phyloP scores from a whole-genome alignment of 2,888 invertebrate species.

The Pyrrhosoma nymphula region DNA sequence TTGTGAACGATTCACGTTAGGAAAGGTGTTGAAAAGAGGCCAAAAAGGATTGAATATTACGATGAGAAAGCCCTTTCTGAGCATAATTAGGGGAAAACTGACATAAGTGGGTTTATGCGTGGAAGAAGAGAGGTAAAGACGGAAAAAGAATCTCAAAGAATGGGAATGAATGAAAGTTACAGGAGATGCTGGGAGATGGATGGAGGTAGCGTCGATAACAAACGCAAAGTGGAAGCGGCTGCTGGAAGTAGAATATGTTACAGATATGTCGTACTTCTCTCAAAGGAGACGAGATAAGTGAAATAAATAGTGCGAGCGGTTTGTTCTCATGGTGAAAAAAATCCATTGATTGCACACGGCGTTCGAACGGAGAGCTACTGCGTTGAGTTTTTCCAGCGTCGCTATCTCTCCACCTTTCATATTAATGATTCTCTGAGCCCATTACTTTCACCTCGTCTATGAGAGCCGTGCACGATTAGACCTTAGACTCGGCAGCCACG shows the following conservation, averaged over 20 bases:
- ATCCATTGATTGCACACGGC: neutral
- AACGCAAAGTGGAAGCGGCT: neutral
- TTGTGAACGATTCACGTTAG: too few species aligned
- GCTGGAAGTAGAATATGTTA: neutral
- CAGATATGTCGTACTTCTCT: neutral
- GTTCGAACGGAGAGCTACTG: neutral
- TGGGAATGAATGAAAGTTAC: too few species aligned
- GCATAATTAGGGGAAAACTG: too few species aligned
- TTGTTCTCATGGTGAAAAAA: neutral
- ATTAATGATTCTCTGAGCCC: neutral
- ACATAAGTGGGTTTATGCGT: too few species aligned
- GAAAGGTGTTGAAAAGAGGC: too few species aligned
- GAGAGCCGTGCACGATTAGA: neutral
- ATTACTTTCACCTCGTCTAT: conserved; percentile 8
- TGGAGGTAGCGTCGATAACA: neutral
- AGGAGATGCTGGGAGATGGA: too few species aligned
- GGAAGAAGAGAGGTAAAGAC: too few species aligned
- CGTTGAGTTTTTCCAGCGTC: neutral
- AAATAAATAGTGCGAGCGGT: neutral
- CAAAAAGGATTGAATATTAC: too few species aligned
- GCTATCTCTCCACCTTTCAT: neutral
- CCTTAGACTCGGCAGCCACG: neutral
- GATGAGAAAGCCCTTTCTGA: too few species aligned
- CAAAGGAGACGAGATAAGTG: neutral
- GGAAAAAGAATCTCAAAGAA: too few species aligned